A percentile compares a stretch with the other conserved stretches of the same genome.
Conservation (phyloP, 1,140 invertebrate genomes). For the Drosophila nannoptera region DNA sequence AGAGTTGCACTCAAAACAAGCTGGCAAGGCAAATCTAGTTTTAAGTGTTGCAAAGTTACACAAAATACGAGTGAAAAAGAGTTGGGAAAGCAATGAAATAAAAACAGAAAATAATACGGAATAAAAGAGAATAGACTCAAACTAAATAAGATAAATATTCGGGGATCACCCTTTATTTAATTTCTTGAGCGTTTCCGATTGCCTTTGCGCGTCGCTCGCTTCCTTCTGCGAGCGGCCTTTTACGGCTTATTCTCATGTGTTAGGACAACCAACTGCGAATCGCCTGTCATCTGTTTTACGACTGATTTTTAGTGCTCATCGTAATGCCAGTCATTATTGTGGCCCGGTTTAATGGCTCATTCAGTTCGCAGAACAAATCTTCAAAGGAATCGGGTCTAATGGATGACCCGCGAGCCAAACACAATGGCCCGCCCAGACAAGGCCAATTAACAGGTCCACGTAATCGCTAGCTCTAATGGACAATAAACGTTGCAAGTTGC, state of each 20-base stretch:
- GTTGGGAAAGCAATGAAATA: no score
- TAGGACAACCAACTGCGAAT: slow-evolving; percentile 15
- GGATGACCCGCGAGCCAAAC: slow-evolving; percentile 29
- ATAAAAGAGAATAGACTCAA: no score
- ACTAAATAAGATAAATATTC: no score
- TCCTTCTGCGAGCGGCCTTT: slow-evolving; percentile 1
- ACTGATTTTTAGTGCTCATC: slow-evolving; percentile 60
- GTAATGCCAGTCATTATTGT: slow-evolving; percentile 66
- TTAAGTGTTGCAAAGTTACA: neutral
- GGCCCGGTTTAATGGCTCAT: slow-evolving; percentile 52
- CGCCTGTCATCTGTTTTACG: slow-evolving; percentile 62
- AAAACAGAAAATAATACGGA: no score
- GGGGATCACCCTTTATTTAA: neutral
- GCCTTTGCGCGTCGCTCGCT: no score
- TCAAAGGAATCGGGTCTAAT: slow-evolving; percentile 56
- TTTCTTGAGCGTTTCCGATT: no score
- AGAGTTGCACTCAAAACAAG: no score
- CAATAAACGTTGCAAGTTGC: slow-evolving; percentile 14
- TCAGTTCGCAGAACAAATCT: slow-evolving; percentile 9
- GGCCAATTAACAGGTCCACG: slow-evolving; percentile 37
- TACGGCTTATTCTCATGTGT: slow-evolving; percentile 33
- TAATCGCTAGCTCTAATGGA: slow-evolving; percentile 33
- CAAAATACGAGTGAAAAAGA: neutral
- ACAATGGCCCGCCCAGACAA: slow-evolving; percentile 20
- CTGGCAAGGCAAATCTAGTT: neutral